Evolutionary conservation across 2,797 vertebrate species (phyloP).

Genomic region (Craterocephalus amniculus): DNA sequence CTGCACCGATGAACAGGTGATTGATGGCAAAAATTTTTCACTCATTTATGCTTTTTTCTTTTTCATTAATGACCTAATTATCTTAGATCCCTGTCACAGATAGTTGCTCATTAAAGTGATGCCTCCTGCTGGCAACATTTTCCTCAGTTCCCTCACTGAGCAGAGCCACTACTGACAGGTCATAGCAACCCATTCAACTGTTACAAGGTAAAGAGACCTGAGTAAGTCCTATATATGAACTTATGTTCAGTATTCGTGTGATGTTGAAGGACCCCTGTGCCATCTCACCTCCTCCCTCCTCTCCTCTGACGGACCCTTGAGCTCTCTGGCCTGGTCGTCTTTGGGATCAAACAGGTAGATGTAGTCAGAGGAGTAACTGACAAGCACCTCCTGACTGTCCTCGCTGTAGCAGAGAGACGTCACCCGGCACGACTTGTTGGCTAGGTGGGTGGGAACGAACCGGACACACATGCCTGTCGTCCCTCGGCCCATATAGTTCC

Average conservation of each 20-base stretch:
- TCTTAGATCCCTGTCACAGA: too few relatives aligned
- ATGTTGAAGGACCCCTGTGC: neutral
- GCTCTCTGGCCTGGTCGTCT: conserved; percentile 94
- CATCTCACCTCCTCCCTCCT: conserved; percentile 91
- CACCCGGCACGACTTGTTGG: conserved; percentile 96
- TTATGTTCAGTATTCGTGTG: neutral
- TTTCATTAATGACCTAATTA: neutral
- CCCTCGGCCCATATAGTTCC: conserved; percentile 94
- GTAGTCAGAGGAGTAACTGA: conserved; percentile 99
- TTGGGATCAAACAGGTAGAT: conserved; percentile 98
- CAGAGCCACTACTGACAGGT: too few relatives aligned
- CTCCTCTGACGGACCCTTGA: conserved; percentile 96
- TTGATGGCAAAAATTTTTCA: neutral
- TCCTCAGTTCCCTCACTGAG: too few relatives aligned
- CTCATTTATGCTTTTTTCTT: too few relatives aligned
- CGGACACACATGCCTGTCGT: conserved; percentile 96
- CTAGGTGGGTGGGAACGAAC: conserved; percentile 94
- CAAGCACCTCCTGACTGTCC: conserved; percentile 96
- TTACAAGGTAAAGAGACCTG: too few relatives aligned
- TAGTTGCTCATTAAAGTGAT: neutral
- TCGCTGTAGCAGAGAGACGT: conserved; percentile 97
- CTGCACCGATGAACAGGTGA: neutral
- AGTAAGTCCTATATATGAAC: too few relatives aligned
- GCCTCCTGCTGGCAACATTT: neutral
- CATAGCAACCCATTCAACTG: too few relatives aligned